Evolutionary conservation across 1,140 invertebrate genomes (phyloP), one percentile per base, ranked within the genome.

Genomic region (Panagrolaimus sp.): DNA sequence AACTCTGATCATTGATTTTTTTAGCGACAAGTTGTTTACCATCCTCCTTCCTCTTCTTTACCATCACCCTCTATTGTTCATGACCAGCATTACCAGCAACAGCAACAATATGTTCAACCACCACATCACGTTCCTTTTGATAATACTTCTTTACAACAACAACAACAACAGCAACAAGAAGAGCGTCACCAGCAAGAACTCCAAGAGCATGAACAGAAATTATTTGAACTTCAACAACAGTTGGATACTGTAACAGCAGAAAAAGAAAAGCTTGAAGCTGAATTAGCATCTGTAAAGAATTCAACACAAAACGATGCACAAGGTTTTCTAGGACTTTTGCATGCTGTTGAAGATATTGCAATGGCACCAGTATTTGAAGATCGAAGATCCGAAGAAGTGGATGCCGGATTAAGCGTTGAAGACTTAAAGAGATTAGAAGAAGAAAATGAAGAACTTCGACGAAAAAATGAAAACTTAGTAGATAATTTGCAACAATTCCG

Each of bases 331-430:
- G 51, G 51, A 11, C 16, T 57, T 1, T 16, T 57, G 51, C 51
- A 57, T n/a, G 51, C 13, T 20, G 51, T 57, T 20, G 51, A 57
- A 16, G 51, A 57, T 27, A 57, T 57, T 27, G 20, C 51, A n/a
- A 27, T 57, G 14, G 8, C 51, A 23, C 51, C 51, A 3, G 20
- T 27, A 23, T 27, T 13, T 3, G 13, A 13, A 57, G 51, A 20
- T 57, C 14, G 27, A 57, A 11, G 20, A 11, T 11, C 20, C n/a
- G 51, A 57, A 20, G 51, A 51, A 14, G 48, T 51, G 7, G 48
- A 57, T 20, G 51, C 51, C 13, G 51, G 51, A 57, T 27, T 57
- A 1, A 57, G 11, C 3, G 51, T 57, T 27, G 51, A 57, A 57
- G 51, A 20, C n/a, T 57, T 25, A 20, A 20, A 27, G 20, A 57